Base-by-base conservation (phyloP, 2,888 invertebrate species). In the Tortricodes alternella region DNA sequence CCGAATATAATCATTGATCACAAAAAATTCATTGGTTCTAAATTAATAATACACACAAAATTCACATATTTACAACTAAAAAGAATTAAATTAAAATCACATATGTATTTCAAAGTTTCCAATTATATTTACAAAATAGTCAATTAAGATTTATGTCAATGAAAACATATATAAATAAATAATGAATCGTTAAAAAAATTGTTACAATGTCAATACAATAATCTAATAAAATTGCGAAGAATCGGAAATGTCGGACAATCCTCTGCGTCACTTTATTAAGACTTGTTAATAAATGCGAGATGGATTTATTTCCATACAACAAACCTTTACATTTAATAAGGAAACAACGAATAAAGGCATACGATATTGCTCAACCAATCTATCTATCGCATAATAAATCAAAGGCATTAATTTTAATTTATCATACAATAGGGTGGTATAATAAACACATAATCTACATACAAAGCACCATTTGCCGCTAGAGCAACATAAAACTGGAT, bases 51-150 rank as follows among this genome's bases (percentile, higher is more conserved):
- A 72, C 76, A 84, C 78, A 76, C 74, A 73, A 74, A 82, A 86
- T 82, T 80, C 83, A 87, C 81, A 85, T 89, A 90, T 89, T 85
- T 89, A 89, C 89, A 90, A 72, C 60, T 68, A 78, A 76, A 75
- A 65, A 70, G 61, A 68, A 77, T 76, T 79, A 79, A 84, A 82
- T 77, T 78, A 82, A 24, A 78, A 88, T 85, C 85, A 88, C 83
- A 84, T 76, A 11, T 11, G 29, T 29, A 66, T 73, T 73, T 67
- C 64, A 71, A 74, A 67, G 70, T 55, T 62, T 59, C 67, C 68
- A 76, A 76, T 73, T 52, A 69, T 86, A 87, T 88, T 85, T 88
- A 89, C 88, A 89, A 74, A 77, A 73, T 37, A 58, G 48, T 57
- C 57, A 59, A 46, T 53, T 23, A 51, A 23, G 46, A 49, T 49